Evolutionary conservation across 2,888 invertebrate species (phyloP).

Genomic region (Cephus pulcher): DNA sequence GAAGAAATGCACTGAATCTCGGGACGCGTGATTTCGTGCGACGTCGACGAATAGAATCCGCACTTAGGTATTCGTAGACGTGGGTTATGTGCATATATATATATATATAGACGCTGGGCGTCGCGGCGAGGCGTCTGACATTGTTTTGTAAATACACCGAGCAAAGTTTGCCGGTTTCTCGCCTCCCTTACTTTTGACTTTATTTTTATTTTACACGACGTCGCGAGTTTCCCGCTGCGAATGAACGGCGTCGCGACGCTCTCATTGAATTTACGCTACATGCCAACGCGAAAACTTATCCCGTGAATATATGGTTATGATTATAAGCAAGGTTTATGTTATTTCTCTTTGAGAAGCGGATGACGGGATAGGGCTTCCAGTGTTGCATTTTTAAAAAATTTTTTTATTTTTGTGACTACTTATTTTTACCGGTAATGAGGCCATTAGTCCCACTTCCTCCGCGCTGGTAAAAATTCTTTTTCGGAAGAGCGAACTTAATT

Average conservation of each 20-base stretch:
- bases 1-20: not conserved
- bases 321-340: slow-evolving; percentile 1
- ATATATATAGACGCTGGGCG: slow-evolving; percentile 9
- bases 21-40: not conserved
- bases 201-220: not conserved
- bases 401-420: not conserved
- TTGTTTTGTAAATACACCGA: not conserved
- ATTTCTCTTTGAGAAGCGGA: not conserved
- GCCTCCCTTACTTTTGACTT: not conserved
- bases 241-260: not conserved
- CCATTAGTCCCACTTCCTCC: not conserved
- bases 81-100: slow-evolving; percentile 6
- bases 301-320: slow-evolving; percentile 34
- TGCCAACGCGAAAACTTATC: slow-evolving; percentile 16
- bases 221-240: not conserved
- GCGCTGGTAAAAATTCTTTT: not conserved
- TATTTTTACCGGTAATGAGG: not conserved
- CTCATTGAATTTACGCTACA: not conserved
- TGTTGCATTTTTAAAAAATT: not conserved
- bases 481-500: not conserved
- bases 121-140: not conserved
- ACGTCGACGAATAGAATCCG: slow-evolving; percentile 18
- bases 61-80: slow-evolving; percentile 24
- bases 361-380: not conserved
- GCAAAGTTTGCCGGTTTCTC: not conserved